A percentile compares a stretch with the other conserved stretches of the same genome.
These are phyloP conservation scores for Sicus ferrugineus DNA, from an alignment of 2,888 invertebrate species.

Conservation along the genomic window DNA sequence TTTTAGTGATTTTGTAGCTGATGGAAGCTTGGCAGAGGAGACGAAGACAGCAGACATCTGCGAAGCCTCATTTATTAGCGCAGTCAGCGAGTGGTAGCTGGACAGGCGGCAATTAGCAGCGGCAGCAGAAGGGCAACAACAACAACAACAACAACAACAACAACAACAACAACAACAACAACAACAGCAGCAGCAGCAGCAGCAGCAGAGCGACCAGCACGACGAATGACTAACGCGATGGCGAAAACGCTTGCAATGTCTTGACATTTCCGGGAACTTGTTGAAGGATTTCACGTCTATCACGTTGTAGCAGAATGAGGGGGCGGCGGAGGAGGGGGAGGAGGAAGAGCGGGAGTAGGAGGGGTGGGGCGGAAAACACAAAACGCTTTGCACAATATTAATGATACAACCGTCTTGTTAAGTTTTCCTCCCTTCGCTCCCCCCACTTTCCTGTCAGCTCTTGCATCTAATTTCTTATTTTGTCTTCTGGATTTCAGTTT, in stretches of 20 bases:
- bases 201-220: too few relatives aligned
- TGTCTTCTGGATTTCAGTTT: not conserved
- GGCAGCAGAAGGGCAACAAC: not conserved
- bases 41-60: too few relatives aligned
- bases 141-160: not conserved
- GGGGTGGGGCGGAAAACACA: not conserved
- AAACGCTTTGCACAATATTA: too few relatives aligned
- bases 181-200: not conserved
- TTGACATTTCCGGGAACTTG: conserved; percentile 15
- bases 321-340: not conserved
- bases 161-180: not conserved
- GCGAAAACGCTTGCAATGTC: conserved; percentile 18
- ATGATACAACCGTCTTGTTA: conserved; percentile 35
- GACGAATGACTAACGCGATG: not conserved
- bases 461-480: not conserved
- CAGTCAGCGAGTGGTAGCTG: not conserved
- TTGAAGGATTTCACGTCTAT: conserved; percentile 9
- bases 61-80: conserved; percentile 12
- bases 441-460: not conserved
- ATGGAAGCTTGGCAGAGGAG: too few relatives aligned
- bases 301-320: not conserved
- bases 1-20: too few relatives aligned
- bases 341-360: not conserved
- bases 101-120: conserved; percentile 17
- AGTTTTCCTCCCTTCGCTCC: conserved; percentile 20